Conservation (phyloP, 2,113 vertebrate species). For the Oncorhynchus nerka region DNA sequence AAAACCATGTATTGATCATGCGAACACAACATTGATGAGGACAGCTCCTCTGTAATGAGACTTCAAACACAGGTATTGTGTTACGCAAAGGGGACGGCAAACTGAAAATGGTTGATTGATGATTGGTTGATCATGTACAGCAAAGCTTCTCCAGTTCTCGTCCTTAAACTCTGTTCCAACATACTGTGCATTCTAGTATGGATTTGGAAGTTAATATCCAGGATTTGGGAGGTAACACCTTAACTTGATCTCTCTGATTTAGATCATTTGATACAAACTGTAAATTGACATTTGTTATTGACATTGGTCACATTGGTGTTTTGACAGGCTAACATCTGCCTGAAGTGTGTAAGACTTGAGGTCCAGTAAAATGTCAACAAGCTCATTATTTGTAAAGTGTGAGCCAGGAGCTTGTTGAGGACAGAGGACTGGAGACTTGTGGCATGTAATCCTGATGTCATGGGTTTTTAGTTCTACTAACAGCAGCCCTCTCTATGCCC, state of each 20-base stretch:
- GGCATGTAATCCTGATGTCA: slow-evolving; percentile 11
- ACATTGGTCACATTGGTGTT: neutral
- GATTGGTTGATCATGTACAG: slow-evolving; percentile 42
- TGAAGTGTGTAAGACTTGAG: neutral
- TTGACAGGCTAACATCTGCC: neutral
- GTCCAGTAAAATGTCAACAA: neutral
- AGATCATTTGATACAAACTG: too few relatives aligned
- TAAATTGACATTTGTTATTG: neutral
- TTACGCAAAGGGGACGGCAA: slow-evolving; percentile 65
- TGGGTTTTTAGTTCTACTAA: slow-evolving; percentile 58
- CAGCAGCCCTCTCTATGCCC: slow-evolving; percentile 52
- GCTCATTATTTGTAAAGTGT: neutral
- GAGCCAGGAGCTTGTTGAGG: slow-evolving; percentile 17
- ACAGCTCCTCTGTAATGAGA: slow-evolving; percentile 41
- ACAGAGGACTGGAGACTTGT: slow-evolving; percentile 50
- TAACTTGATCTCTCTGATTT: too few relatives aligned
- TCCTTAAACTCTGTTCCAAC: slow-evolving; percentile 34
- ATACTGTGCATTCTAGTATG: neutral
- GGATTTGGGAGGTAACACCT: neutral
- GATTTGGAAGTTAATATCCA: neutral
- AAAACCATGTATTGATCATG: slow-evolving; percentile 45
- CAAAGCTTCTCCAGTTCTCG: slow-evolving; percentile 59
- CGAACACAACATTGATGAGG: slow-evolving; percentile 40
- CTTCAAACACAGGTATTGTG: slow-evolving; percentile 36
- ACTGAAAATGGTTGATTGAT: slow-evolving; percentile 40